A percentile compares a stretch with the other conserved stretches of the same genome.
phyloP scores from a whole-genome alignment of 1,140 invertebrate genomes.

The Lysiphlebus fabarum region DNA sequence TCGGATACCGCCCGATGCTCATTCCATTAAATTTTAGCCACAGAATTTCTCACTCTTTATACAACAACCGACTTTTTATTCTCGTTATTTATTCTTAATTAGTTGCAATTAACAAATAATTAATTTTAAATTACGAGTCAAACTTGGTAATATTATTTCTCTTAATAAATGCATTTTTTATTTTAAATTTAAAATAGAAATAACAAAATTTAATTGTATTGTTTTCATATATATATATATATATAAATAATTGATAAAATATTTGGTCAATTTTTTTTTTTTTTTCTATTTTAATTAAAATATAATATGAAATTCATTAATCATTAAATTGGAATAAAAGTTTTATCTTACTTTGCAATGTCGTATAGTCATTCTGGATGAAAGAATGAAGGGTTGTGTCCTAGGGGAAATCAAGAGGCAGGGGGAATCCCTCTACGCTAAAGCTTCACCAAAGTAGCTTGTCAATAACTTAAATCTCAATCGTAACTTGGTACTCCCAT shows the following conservation, averaged over 20 bases:
- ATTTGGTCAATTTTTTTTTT: background rate
- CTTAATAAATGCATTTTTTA: constrained; percentile 26
- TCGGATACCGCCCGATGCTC: constrained; percentile 48
- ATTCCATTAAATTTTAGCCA: constrained; percentile 45
- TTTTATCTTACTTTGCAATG: constrained; percentile 17
- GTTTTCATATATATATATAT: constrained; percentile 11
- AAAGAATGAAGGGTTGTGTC: constrained; percentile 53
- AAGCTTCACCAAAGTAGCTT: constrained; percentile 54
- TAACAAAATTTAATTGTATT: background rate
- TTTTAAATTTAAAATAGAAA: constrained; percentile 1
- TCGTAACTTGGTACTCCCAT: constrained; percentile 52
- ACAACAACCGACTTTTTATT: constrained; percentile 20
- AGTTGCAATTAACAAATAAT: constrained; percentile 45
- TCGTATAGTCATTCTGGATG: constrained; percentile 48
- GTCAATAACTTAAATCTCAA: constrained; percentile 58
- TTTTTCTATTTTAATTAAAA: constrained; percentile 11
- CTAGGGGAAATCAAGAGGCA: constrained; percentile 53
- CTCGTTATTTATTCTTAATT: constrained; percentile 49
- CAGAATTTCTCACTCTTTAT: constrained; percentile 24
- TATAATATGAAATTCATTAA: constrained; percentile 19
- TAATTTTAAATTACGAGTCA: constrained; percentile 30
- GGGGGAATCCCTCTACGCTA: constrained; percentile 38
- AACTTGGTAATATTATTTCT: constrained; percentile 27
- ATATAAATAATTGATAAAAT: background rate
- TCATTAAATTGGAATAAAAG: constrained; percentile 15